Conservation (phyloP, 2,888 invertebrate species). For the Drosophila nr. perissopoda region DNA sequence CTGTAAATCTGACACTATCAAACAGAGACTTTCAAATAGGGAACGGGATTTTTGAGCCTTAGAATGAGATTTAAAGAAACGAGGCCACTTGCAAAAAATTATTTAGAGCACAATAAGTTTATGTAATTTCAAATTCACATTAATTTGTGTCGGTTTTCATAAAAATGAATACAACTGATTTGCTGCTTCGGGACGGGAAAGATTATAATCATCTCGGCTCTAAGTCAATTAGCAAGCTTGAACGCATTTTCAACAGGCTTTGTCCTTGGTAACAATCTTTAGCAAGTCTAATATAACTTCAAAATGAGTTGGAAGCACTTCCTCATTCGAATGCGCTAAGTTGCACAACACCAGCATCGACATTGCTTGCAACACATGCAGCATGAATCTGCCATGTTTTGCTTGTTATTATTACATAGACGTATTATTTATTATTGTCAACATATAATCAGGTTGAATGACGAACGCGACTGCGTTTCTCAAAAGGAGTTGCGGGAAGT, state of each 20-base stretch:
- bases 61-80: background rate
- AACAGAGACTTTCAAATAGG: background rate
- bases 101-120: background rate
- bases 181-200: background rate
- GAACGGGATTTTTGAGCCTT: background rate
- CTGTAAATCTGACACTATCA: background rate
- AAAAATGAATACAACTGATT: background rate
- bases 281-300: background rate
- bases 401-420: constrained; percentile 36
- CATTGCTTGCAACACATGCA: constrained; percentile 10
- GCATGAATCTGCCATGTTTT: constrained; percentile 7
- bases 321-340: background rate
- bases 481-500: constrained; percentile 23
- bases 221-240: background rate
- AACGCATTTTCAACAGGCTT: background rate
- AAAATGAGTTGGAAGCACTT: background rate
- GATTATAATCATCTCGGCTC: background rate
- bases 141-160: background rate
- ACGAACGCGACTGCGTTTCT: constrained; percentile 44
- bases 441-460: constrained; percentile 69
- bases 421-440: constrained; percentile 48
- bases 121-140: background rate
- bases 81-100: background rate
- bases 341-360: constrained; percentile 5
- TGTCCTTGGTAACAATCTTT: background rate